Percentiles rank a stretch among this genome's conserved stretches.
Evolutionary conservation across 2,797 vertebrate species (phyloP).

Genomic region (Anas flavirostris): DNA sequence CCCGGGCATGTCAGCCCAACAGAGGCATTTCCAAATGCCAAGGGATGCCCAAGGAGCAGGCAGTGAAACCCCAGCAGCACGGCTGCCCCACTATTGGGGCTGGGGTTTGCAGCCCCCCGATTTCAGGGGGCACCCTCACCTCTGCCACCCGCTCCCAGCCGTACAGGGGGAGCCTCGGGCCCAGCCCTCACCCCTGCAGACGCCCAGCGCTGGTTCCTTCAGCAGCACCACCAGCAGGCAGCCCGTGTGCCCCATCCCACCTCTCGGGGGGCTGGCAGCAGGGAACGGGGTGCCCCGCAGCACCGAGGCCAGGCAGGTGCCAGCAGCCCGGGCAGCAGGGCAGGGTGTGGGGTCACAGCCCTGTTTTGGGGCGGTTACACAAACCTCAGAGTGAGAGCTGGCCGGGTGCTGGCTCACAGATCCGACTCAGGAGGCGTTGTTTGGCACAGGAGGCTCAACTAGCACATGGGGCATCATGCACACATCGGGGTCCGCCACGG

Average conservation of each 20-base stretch:
- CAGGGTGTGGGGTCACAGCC: too few species aligned
- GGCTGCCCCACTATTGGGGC: too few species aligned
- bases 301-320: too few species aligned
- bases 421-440: neutral
- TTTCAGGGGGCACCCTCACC: too few species aligned
- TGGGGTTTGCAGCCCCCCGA: too few species aligned
- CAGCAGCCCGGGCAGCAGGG: too few species aligned
- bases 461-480: neutral
- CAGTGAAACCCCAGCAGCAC: neutral
- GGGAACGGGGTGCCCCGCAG: too few species aligned
- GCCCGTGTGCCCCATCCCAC: too few species aligned
- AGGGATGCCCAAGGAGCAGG: neutral
- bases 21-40: neutral
- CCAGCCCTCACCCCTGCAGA: neutral
- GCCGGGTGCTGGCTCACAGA: neutral
- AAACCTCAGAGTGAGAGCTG: neutral
- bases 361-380: too few species aligned
- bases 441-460: neutral
- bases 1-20: neutral
- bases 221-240: neutral
- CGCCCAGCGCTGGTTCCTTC: rapidly evolving
- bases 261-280: too few species aligned
- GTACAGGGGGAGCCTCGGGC: too few species aligned
- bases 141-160: too few species aligned
- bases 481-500: rapidly evolving